A percentile compares a stretch with the other conserved stretches of the same genome.
Conservation (phyloP, 2,888 invertebrate species). For the Drosophila niveifrons region DNA sequence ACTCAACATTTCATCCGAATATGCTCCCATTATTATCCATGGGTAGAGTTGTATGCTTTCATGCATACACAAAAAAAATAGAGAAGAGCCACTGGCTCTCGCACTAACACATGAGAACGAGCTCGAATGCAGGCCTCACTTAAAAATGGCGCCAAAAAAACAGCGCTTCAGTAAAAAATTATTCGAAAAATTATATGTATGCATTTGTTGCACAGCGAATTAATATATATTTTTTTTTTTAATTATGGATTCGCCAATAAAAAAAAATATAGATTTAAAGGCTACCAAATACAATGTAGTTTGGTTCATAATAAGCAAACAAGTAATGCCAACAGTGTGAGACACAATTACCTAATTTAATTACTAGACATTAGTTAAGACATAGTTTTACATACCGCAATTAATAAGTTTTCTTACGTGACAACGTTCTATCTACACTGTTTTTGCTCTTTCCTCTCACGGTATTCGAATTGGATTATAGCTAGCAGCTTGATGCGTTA, state of each 20-base stretch:
- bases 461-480: constrained; percentile 27
- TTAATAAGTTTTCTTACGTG: constrained; percentile 1
- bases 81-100: constrained; percentile 42
- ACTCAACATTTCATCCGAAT: not conserved
- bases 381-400: not conserved
- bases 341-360: not conserved
- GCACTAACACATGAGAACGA: constrained; percentile 45
- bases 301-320: not conserved
- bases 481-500: constrained; percentile 47
- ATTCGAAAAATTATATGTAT: not conserved
- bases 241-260: too few relatives aligned
- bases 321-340: not conserved
- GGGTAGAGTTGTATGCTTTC: constrained; percentile 13
- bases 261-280: not conserved
- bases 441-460: not conserved
- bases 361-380: not conserved
- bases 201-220: not conserved
- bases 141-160: constrained; percentile 74
- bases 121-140: constrained; percentile 43
- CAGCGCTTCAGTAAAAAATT: not conserved
- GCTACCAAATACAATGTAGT: not conserved
- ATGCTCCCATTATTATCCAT: constrained; percentile 30
- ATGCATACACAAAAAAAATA: constrained; percentile 22
- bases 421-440: constrained; percentile 1
- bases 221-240: too few relatives aligned